Percentiles rank a stretch among this genome's conserved stretches.
These are phyloP conservation scores for Lanistes nyassanus DNA, from an alignment of 1,140 invertebrate genomes.

Conservation along the genomic window DNA sequence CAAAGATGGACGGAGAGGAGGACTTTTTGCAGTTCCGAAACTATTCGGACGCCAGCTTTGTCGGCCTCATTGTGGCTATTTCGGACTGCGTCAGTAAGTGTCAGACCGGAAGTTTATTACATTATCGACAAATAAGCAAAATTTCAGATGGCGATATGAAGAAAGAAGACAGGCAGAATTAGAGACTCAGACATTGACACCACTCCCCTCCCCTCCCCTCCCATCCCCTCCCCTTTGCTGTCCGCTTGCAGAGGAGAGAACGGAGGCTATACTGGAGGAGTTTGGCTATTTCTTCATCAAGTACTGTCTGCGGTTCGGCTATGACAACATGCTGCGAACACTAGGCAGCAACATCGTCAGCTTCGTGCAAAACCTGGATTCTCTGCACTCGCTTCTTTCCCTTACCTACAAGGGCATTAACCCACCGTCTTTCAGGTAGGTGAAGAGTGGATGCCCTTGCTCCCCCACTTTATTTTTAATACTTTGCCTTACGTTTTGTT, in stretches of 20 bases:
- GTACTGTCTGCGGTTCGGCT: constrained; percentile 61
- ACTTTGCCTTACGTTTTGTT: no score
- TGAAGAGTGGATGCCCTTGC: no score
- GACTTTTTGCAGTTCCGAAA: constrained; percentile 17
- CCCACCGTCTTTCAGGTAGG: constrained; percentile 63
- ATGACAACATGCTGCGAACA: constrained; percentile 63
- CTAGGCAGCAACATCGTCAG: constrained; percentile 59
- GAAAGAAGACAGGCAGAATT: no score
- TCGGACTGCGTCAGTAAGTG: constrained; percentile 9
- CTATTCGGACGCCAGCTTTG: not conserved
- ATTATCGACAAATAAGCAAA: no score
- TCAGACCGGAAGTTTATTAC: no score
- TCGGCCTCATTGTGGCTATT: constrained; percentile 5
- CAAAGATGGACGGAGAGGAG: constrained; percentile 13
- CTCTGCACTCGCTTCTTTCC: constrained; percentile 60
- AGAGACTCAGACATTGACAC: no score
- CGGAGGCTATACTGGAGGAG: constrained; percentile 58
- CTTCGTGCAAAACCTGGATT: constrained; percentile 65
- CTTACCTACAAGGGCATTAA: constrained; percentile 59
- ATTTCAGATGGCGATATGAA: no score
- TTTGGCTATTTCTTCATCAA: constrained; percentile 64
- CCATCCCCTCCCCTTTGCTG: no score
- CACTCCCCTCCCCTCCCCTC: no score
- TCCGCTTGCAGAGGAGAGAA: constrained; percentile 41
- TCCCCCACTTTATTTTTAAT: no score